Percentiles rank a stretch among this genome's conserved stretches.
Evolutionary conservation across 1,140 invertebrate species (phyloP).

Genomic region (Aphaenogaster ashmeadi): DNA sequence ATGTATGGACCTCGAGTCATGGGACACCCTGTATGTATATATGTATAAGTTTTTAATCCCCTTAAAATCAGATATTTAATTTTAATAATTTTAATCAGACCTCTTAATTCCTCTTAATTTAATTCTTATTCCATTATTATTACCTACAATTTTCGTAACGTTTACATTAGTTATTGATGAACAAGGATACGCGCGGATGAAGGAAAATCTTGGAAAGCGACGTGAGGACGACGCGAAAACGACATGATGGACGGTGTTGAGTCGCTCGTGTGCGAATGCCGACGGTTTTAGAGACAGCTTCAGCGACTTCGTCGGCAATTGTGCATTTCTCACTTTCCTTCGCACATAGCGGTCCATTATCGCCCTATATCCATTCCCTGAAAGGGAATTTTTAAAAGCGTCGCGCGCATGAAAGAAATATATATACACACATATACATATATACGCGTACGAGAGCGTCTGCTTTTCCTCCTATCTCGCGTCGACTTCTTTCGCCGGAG

Average conservation of each 20-base stretch:
- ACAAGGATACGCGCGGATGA: too few species aligned
- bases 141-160: not conserved
- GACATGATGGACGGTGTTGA: not conserved
- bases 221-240: not conserved
- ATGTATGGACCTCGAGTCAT: too few species aligned
- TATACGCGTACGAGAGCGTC: not conserved
- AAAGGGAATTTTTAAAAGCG: constrained; percentile 34
- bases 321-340: constrained; percentile 41
- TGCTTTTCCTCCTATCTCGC: not conserved
- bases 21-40: too few species aligned
- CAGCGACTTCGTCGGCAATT: not conserved
- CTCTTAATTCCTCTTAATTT: not conserved
- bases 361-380: constrained; percentile 25
- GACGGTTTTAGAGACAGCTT: constrained; percentile 2
- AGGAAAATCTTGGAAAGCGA: not conserved
- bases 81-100: not conserved
- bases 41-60: not conserved
- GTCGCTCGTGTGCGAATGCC: not conserved
- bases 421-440: not conserved
- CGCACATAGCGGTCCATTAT: constrained; percentile 28
- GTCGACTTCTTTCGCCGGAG: constrained; percentile 4
- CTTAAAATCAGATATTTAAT: not conserved
- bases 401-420: not conserved
- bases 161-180: not conserved
- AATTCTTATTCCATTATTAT: not conserved